A percentile compares a stretch with the other conserved stretches of the same genome.
phyloP scores from a whole-genome alignment of 2,797 vertebrate species.

The Enteromius anoplus region DNA sequence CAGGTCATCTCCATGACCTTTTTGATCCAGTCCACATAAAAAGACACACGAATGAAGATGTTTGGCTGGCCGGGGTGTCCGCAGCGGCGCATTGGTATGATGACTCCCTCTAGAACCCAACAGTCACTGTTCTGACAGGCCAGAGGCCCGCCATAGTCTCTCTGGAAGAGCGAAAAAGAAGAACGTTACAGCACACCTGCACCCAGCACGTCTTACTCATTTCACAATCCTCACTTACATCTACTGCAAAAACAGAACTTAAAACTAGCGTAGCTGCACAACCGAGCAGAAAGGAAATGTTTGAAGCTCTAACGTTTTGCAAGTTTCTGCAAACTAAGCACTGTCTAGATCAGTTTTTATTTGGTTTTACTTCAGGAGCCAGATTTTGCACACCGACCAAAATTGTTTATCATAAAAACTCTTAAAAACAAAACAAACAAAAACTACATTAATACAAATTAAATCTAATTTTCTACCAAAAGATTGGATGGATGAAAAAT shows the following conservation, averaged over 20 bases:
- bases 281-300: slow-evolving; percentile 24
- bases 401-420: background rate
- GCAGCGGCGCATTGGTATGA: slow-evolving; percentile 91
- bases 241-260: slow-evolving; percentile 36
- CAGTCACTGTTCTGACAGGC: slow-evolving; percentile 92
- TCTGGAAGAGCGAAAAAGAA: slow-evolving; percentile 74
- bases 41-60: slow-evolving; percentile 89
- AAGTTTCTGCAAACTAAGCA: background rate
- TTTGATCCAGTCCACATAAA: slow-evolving; percentile 96
- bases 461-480: background rate
- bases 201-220: slow-evolving; percentile 39
- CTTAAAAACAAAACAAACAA: too few relatives aligned
- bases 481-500: background rate
- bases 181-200: slow-evolving; percentile 22
- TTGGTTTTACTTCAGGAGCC: background rate
- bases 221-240: slow-evolving; percentile 47
- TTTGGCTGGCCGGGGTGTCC: slow-evolving; percentile 87
- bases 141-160: slow-evolving; percentile 93
- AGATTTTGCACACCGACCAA: background rate
- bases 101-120: slow-evolving; percentile 96
- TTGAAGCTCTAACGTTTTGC: background rate
- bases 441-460: too few relatives aligned
- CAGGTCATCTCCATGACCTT: slow-evolving; percentile 93
- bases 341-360: background rate
- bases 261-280: background rate